Evolutionary conservation across 2,888 invertebrate species (phyloP).

Genomic region (Caradrina clavipalpis): DNA sequence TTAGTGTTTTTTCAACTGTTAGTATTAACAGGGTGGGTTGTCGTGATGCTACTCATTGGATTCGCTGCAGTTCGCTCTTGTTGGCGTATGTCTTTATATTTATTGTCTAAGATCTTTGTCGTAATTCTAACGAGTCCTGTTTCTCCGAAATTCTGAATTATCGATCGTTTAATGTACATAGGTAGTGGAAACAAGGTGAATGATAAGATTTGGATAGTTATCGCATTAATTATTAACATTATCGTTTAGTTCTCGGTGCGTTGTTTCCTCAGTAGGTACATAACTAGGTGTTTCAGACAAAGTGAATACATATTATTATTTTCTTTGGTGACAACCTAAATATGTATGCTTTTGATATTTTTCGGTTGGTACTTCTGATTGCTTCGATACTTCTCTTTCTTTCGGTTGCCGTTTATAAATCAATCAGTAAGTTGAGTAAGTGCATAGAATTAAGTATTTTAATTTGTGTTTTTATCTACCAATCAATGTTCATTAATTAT

Average conservation of each 20-base stretch:
- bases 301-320: constrained; percentile 11
- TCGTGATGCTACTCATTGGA: constrained; percentile 16
- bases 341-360: constrained; percentile 16
- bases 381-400: constrained; percentile 6
- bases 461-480: not conserved
- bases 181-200: constrained; percentile 19
- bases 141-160: constrained; percentile 11
- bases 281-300: not conserved
- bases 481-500: not conserved
- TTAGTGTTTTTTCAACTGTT: constrained; percentile 7
- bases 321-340: constrained; percentile 1
- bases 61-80: not conserved
- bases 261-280: constrained; percentile 1
- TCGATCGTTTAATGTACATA: constrained; percentile 7
- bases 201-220: constrained; percentile 40
- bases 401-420: constrained; percentile 29
- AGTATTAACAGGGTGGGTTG: constrained; percentile 19
- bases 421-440: constrained; percentile 30
- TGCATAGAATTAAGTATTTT: not conserved
- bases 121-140: not conserved
- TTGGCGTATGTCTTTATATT: constrained; percentile 29
- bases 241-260: constrained; percentile 34
- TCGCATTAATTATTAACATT: constrained; percentile 26
- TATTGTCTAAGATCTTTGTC: not conserved
- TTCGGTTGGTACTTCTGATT: constrained; percentile 18